Evolutionary conservation across 1,140 invertebrate species (phyloP), one percentile per base, ranked within the genome.

Genomic region (Pseudomyrmex dendroicus): DNA sequence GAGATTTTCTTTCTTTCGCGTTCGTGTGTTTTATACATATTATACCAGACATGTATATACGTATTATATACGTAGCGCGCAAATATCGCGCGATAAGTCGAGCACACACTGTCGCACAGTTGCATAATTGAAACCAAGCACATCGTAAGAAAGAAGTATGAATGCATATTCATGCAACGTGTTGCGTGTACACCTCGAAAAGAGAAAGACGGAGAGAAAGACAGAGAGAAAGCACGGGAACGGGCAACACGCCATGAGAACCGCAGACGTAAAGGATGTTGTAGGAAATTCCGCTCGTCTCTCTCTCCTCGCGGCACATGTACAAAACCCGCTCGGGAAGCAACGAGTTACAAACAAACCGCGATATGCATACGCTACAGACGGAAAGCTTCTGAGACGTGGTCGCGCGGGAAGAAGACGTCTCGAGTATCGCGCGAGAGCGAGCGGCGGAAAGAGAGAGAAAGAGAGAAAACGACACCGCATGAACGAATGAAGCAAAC

Each of bases 111-210:
- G 8, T 17, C 5, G 17, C 9, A 44, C 22, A 7, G 13, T 12
- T 77, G 73, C 64, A 54, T 54, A 77, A 77, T 77, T 77, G 73
- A 77, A 77, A 67, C 25, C 48, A 46, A 77, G 62, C 25, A 13
- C 62, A 44, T 12, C 13, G 62, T 44, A 44, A 35, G 25, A 77
- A 77, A 77, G 73, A 67, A 77, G 48, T 54, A 54, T 44, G 67
- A 77, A 77, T 66, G 50, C 62, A 77, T 77, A 77, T 77, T 66
- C 73, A 77, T 77, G 73, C 25, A 77, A 77, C 73, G 73, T 77
- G 73, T 67, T 77, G 62, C 73, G 17, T 77, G 61, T 35, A 44
- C 48, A 17, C 52, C 22, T 35, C 12, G 66, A 61, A 66, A 48
- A 13, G 12, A 44, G 8, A n/a, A 22, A 44, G 61, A 76, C 5